Evolutionary conservation across 2,113 vertebrate species (phyloP), one percentile per base, ranked within the genome.

Genomic region (Chlorodrepanis virens): DNA sequence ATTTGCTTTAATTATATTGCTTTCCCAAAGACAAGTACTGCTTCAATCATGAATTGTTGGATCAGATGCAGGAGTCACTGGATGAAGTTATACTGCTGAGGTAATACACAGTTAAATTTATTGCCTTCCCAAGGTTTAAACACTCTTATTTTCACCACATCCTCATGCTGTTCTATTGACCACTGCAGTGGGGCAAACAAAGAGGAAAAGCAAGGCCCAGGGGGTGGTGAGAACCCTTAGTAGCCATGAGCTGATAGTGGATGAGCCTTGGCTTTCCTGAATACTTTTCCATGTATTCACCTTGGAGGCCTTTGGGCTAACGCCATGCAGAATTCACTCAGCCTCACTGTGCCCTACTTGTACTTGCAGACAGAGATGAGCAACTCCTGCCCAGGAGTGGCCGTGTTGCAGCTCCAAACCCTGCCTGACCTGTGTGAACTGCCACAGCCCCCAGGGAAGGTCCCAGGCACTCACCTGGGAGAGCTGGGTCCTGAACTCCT

Each of bases 401-500:
- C 33, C 1, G 2, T 0, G 2, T 2, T 27, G 24, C 5, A 4
- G 17, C 28, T 74, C 31, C 56, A 64, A 67, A 71, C 8, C 15
- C 24, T 27, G n/a, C n/a, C 56, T 3, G 42, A 27, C 0, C 0
- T 4, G 14, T 14, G 11, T 29, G 28, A 89, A 35, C 40, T 19
- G 53, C 52, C 37, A 33, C 63, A 83, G 61, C 1, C 13, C 57
- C 21, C 18, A 65, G 37, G 44, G 80, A 68, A 74, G 33, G 10
- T 37, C 20, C 11, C 54, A 40, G 50, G 39, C 25, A 97, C 97
- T 79, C 45, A 98, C 98, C 97, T 97, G 97, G 78, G 93, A 94
- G 28, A 98, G 52, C 16, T 97, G 97, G 27, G 54, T 96, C 83
- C 89, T 97, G 87, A 98, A 39, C 95, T 98, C 98, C 76, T 88